Evolutionary conservation across 2,888 invertebrate species (phyloP), one percentile per base, ranked within the genome.

Genomic region (Rosalia funebris): DNA sequence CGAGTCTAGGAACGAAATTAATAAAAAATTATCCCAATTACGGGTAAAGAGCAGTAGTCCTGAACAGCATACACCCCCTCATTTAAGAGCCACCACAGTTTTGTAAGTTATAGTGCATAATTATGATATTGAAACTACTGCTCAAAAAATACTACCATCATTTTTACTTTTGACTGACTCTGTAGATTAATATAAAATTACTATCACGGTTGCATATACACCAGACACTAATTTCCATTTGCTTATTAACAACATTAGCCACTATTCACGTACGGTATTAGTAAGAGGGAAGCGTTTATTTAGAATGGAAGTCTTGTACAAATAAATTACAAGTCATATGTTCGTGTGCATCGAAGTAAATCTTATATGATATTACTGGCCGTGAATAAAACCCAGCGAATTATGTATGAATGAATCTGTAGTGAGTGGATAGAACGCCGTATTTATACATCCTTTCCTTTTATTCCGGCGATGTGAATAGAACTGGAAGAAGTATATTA

Each of bases 361-460:
- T 39, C 20, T 34, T 25, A 50, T 14, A 14, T 37, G 39, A 1
- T 25, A 17, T 37, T 39, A 50, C 50, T 50, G 50, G 39, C 50
- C 39, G 50, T 50, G 50, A 39, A 50, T 50, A 25, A 39, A 39
- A 50, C n/a, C 14, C 14, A 34, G 14, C 34, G 39, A 50, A 50
- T 50, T 50, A 50, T 50, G 31, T 50, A 50, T 50, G 50, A 50
- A 50, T 39, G 50, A 7, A 7, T 7, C 25, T 25, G 25, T 25
- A 25, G 25, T 25, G 7, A 7, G 3, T 25, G 25, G 7, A 25
- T 31, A 12, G 12, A 31, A 37, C 14, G 37, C 37, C 15, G 7
- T 1, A 5, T 9, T 41, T 41, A 17, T 41, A 41, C 17, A 41
- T 41, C 41, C 1, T 41, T 17, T 41, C n/a, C n/a, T 41, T 9